Evolutionary conservation across 2,888 invertebrate species (phyloP).

Genomic region (Tenthredo livida): DNA sequence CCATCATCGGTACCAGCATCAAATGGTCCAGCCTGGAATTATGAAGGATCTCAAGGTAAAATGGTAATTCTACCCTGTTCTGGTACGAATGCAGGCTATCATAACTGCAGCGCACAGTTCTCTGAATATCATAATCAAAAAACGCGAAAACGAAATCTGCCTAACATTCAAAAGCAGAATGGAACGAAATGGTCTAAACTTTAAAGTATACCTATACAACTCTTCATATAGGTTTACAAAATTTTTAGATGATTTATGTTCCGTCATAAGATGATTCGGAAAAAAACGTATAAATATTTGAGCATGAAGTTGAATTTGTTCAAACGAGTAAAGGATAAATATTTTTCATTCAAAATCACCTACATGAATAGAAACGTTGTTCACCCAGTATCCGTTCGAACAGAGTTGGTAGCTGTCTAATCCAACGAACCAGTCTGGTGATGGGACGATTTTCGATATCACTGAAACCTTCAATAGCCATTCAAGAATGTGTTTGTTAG

Average conservation of each 20-base stretch:
- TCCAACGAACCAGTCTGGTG: constrained; percentile 86
- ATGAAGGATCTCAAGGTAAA: constrained; percentile 8
- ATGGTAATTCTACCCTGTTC: not conserved
- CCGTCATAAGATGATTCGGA: not conserved
- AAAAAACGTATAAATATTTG: not conserved
- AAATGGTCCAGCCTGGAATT: constrained; percentile 73
- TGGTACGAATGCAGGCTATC: no score
- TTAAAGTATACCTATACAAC: no score
- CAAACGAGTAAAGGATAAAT: not conserved
- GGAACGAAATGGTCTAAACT: not conserved
- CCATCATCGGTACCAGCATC: constrained; percentile 79
- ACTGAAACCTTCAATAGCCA: constrained; percentile 81
- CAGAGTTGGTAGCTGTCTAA: constrained; percentile 83
- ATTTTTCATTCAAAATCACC: constrained; percentile 2
- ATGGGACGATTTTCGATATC: constrained; percentile 82
- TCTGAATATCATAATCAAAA: no score
- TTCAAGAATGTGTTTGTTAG: not conserved
- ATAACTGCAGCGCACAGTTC: no score
- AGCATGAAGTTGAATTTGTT: not conserved
- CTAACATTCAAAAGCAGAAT: not conserved
- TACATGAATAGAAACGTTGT: constrained; percentile 80
- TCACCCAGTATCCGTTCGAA: constrained; percentile 81
- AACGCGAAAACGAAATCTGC: not conserved
- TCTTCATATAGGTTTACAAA: no score
- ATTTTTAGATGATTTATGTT: not conserved